Evolutionary conservation across 2,797 vertebrate genomes (phyloP).

Genomic region (Sparidentex hasta): DNA sequence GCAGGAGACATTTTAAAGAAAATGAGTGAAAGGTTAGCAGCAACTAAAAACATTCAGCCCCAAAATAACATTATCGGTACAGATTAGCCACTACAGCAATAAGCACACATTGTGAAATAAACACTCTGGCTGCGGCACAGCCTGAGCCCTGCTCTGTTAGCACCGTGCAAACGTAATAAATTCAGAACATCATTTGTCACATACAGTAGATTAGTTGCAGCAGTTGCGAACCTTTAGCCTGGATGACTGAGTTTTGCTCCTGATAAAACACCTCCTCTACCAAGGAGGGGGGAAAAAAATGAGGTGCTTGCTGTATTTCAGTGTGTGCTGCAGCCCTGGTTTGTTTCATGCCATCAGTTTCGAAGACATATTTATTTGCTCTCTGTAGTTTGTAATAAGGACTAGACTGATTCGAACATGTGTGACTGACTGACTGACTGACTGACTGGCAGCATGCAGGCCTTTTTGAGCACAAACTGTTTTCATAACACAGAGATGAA

Average conservation of each 20-base stretch:
- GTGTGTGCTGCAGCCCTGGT: slow-evolving; percentile 7
- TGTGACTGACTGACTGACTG: slow-evolving; percentile 40
- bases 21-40: background rate
- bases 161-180: slow-evolving; percentile 30
- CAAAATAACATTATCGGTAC: background rate
- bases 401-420: slow-evolving; percentile 21
- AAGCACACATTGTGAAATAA: background rate
- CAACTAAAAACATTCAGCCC: background rate
- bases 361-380: slow-evolving; percentile 39
- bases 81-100: background rate
- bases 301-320: background rate
- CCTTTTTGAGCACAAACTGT: slow-evolving; percentile 12
- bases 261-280: slow-evolving; percentile 16
- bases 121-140: background rate
- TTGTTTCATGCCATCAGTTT: slow-evolving; percentile 46
- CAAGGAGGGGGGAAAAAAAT: background rate
- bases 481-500: slow-evolving; percentile 13
- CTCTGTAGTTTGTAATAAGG: slow-evolving; percentile 34
- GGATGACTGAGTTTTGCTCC: slow-evolving; percentile 30
- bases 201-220: slow-evolving; percentile 35
- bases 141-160: slow-evolving; percentile 6
- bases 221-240: slow-evolving; percentile 28
- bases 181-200: slow-evolving; percentile 42
- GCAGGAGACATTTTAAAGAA: background rate
- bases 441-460: slow-evolving; percentile 23